Evolutionary conservation across 2,113 vertebrate genomes (phyloP).

Genomic region (Laticauda colubrina): DNA sequence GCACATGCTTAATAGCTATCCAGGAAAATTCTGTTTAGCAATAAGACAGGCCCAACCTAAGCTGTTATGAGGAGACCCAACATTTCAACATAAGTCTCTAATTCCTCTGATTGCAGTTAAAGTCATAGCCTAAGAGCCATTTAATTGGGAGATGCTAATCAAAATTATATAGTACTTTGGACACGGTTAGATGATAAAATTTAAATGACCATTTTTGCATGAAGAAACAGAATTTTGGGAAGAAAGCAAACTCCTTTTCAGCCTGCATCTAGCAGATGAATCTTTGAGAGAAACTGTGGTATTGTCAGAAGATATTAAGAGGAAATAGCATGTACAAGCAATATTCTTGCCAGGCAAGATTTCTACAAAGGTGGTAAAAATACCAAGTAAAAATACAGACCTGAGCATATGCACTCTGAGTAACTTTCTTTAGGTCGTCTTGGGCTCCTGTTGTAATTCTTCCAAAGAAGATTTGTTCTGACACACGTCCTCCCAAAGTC

Average conservation of each 20-base stretch:
- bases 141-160: neutral
- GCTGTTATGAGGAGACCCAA: neutral
- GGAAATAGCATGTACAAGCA: neutral
- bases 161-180: neutral
- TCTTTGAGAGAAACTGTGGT: neutral
- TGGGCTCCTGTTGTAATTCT: slow-evolving; percentile 94
- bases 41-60: neutral
- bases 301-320: neutral
- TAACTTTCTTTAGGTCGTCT: slow-evolving; percentile 93
- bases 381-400: slow-evolving; percentile 60
- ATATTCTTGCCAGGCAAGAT: neutral
- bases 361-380: neutral
- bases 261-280: neutral
- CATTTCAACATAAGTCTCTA: neutral
- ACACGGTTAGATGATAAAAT: neutral
- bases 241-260: neutral
- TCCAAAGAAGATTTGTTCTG: slow-evolving; percentile 94
- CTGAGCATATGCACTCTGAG: slow-evolving; percentile 96
- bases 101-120: neutral
- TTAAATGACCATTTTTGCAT: neutral
- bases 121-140: neutral
- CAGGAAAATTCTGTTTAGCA: neutral
- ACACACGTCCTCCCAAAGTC: slow-evolving; percentile 90
- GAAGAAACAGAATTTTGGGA: neutral
- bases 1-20: neutral